Evolutionary conservation across 2,113 vertebrate genomes (phyloP).

Genomic region (Orthonyx spaldingii): DNA sequence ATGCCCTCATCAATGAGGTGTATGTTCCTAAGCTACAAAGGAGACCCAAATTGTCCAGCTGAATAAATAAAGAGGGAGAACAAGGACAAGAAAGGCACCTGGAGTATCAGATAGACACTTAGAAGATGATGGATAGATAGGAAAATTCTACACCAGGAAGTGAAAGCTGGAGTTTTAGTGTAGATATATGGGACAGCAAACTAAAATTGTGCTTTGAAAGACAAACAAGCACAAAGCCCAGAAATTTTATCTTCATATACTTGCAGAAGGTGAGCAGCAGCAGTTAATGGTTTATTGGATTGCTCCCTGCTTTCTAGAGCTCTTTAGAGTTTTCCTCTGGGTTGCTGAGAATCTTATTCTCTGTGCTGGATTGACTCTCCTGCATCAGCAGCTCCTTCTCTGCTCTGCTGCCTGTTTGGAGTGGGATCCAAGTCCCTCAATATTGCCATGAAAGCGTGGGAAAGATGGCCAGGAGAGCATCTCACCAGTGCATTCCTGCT

Average conservation of each 20-base stretch:
- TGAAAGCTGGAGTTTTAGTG: not conserved
- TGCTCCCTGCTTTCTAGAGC: not conserved
- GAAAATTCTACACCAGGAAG: not conserved
- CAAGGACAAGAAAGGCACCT: not conserved
- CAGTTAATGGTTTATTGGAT: not conserved
- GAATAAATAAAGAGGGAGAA: not conserved
- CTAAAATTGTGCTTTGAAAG: not conserved
- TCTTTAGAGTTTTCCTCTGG: not conserved
- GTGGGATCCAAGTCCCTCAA: not conserved
- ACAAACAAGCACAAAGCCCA: not conserved
- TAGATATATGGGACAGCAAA: not conserved
- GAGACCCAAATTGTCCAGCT: not conserved
- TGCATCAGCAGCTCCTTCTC: not conserved
- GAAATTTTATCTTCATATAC: not conserved
- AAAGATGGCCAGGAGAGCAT: not conserved
- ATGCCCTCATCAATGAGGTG: conserved; percentile 48
- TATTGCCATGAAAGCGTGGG: not conserved
- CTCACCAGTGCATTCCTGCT: not conserved
- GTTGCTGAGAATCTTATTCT: not conserved
- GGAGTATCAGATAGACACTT: not conserved
- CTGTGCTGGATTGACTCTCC: not conserved
- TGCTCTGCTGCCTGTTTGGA: not conserved
- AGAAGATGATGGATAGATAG: not conserved
- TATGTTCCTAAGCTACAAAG: not conserved
- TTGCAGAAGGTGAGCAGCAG: not conserved